These are phyloP conservation scores for Helleia helle DNA, from an alignment of 2,888 invertebrate species.

Conservation along the genomic window DNA sequence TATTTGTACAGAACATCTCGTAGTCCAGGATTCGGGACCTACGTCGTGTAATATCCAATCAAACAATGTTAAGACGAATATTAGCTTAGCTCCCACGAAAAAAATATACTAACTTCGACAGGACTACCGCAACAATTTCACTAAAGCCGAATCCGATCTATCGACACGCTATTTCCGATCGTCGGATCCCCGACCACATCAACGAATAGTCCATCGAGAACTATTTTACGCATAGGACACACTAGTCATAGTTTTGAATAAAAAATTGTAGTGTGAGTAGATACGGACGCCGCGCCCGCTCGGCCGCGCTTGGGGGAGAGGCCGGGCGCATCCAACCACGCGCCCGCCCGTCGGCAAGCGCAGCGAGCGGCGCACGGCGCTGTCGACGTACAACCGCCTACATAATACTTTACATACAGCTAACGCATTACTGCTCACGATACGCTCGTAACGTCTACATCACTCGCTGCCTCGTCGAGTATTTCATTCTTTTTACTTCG, in stretches of 20 bases:
- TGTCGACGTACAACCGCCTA: too few species aligned
- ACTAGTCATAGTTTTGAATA: conserved; percentile 60
- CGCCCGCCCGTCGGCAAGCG: conserved; percentile 30
- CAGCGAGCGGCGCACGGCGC: conserved; percentile 25
- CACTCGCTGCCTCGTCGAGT: too few species aligned
- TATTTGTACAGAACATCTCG: conserved; percentile 17
- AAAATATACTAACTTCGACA: too few species aligned
- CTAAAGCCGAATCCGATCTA: conserved; percentile 1
- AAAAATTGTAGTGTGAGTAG: conserved; percentile 57
- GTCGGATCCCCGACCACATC: not conserved
- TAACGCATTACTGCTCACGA: not conserved
- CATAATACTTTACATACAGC: too few species aligned
- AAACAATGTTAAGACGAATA: too few species aligned
- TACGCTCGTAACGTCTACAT: not conserved
- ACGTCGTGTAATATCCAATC: not conserved
- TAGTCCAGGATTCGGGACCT: conserved; percentile 3
- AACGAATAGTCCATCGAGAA: conserved; percentile 1
- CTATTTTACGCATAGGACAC: conserved; percentile 29
- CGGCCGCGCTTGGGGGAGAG: conserved; percentile 32
- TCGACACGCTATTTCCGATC: not conserved
- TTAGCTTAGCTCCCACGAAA: too few species aligned
- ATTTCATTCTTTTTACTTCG: too few species aligned
- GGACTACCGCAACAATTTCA: too few species aligned
- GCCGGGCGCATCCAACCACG: conserved; percentile 28
- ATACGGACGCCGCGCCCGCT: conserved; percentile 36